A percentile compares a stretch with the other conserved stretches of the same genome.
phyloP scores from a whole-genome alignment of 2,888 invertebrate genomes.

The Lithophane ornitopus region DNA sequence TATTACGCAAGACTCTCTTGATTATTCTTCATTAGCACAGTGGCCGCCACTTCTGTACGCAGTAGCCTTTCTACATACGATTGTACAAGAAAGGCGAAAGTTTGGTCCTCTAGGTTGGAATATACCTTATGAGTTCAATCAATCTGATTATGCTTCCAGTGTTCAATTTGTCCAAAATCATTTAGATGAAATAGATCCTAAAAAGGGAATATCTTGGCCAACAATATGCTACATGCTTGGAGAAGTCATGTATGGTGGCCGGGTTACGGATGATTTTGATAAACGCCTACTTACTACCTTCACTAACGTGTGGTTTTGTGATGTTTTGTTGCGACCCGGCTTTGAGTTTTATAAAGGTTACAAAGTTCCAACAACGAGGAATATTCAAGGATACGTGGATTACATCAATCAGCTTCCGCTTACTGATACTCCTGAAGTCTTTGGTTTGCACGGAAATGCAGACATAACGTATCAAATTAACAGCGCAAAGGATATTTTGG shows the following conservation, averaged over 20 bases:
- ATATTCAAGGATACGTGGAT: conserved; percentile 94
- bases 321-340: conserved; percentile 95
- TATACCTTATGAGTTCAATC: conserved; percentile 98
- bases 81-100: conserved; percentile 98
- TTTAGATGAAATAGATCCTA: conserved; percentile 98
- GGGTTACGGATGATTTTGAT: conserved; percentile 99
- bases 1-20: conserved; percentile 97
- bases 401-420: conserved; percentile 96
- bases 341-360: conserved; percentile 99
- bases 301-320: conserved; percentile 98
- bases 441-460: conserved; percentile 98
- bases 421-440: conserved; percentile 98
- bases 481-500: conserved; percentile 97
- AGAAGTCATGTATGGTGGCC: conserved; percentile 96
- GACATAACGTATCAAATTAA: conserved; percentile 99
- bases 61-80: conserved; percentile 98
- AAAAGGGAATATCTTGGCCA: conserved; percentile 99
- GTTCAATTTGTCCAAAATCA: conserved; percentile 99
- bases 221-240: conserved; percentile 99
- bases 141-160: conserved; percentile 98
- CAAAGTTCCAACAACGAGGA: conserved; percentile 96
- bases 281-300: conserved; percentile 98
- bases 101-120: conserved; percentile 99
- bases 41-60: conserved; percentile 98
- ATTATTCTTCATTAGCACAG: conserved; percentile 97